phyloP scores from a whole-genome alignment of 2,113 vertebrate genomes.

The Crotophaga sulcirostris region DNA sequence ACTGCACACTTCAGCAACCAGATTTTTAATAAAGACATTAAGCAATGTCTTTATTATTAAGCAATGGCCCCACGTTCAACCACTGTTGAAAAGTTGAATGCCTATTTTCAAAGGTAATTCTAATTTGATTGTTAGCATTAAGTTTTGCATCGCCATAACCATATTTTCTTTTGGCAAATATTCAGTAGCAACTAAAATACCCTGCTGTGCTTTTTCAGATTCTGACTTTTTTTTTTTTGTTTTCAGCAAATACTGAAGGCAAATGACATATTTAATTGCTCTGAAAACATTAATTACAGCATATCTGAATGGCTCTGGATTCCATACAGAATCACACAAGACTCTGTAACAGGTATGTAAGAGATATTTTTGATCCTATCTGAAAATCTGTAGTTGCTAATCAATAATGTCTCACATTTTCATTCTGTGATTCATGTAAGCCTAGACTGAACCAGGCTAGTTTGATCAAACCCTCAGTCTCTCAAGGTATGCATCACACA shows the following conservation, averaged over 20 bases:
- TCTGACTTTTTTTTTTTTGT: conserved; percentile 10
- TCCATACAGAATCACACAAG: not conserved
- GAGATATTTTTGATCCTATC: not conserved
- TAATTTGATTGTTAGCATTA: not conserved
- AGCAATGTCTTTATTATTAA: no score
- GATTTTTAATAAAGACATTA: not conserved
- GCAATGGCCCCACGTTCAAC: not conserved
- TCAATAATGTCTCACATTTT: not conserved
- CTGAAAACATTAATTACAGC: conserved; percentile 34
- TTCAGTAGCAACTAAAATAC: conserved; percentile 3
- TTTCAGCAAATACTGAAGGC: conserved; percentile 36
- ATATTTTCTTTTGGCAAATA: not conserved
- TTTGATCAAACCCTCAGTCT: not conserved
- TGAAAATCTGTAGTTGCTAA: conserved; percentile 18
- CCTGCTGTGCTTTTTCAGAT: conserved; percentile 15
- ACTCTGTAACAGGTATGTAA: not conserved
- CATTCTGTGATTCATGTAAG: conserved; percentile 23
- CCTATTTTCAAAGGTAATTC: not conserved
- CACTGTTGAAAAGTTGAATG: not conserved
- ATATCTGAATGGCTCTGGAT: not conserved
- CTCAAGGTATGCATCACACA: not conserved
- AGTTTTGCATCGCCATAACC: not conserved
- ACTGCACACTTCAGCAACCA: not conserved
- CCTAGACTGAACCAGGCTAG: not conserved
- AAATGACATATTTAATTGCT: conserved; percentile 37